Conservation (phyloP, 2,113 vertebrate genomes). For the Chlamydotis undulata region DNA sequence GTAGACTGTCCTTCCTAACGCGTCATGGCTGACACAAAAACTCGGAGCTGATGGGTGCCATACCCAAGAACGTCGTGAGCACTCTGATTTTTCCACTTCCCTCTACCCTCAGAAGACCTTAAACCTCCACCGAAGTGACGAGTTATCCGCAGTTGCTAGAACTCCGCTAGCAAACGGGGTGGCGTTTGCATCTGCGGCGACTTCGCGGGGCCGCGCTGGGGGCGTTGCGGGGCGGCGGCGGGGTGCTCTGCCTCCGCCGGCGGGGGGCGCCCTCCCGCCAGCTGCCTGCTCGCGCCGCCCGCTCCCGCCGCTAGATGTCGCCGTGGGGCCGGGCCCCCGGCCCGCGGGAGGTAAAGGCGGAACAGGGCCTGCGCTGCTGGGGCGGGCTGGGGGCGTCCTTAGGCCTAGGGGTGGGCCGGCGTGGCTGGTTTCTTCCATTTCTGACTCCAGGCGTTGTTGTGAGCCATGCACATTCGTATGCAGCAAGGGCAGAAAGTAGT, state of each 20-base stretch:
- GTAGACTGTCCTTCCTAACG: constrained; percentile 7
- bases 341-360: neutral
- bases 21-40: neutral
- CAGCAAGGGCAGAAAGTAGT: too few species aligned
- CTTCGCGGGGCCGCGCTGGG: neutral
- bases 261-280: neutral
- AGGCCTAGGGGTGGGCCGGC: neutral
- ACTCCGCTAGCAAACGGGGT: rapidly evolving
- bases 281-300: rapidly evolving
- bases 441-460: rapidly evolving
- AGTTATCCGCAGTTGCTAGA: too few species aligned
- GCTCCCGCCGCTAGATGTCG: neutral
- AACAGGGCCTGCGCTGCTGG: neutral
- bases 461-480: rapidly evolving
- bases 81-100: neutral
- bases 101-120: rapidly evolving
- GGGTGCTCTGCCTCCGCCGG: neutral
- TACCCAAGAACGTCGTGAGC: neutral
- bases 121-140: rapidly evolving
- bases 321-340: neutral
- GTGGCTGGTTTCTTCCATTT: neutral
- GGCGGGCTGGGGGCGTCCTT: too few species aligned
- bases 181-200: too few species aligned
- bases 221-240: too few species aligned
- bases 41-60: rapidly evolving